Conservation (phyloP, 2,113 vertebrate genomes). For the Podocnemis expansa region DNA sequence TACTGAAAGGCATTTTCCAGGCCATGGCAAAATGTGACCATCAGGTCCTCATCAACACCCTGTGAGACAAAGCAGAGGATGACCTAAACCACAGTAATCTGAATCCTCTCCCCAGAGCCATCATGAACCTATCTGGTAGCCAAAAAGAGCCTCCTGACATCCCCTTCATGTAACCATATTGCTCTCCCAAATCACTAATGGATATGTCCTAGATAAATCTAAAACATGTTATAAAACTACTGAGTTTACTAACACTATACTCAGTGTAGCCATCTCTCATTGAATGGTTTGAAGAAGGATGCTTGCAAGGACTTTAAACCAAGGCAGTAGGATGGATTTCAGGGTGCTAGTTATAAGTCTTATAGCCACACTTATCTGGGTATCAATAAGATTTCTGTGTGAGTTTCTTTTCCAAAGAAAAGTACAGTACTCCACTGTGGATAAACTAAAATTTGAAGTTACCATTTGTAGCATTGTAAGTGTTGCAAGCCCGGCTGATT, state of each 20-base stretch:
- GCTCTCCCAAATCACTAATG: background rate
- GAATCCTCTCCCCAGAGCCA: background rate
- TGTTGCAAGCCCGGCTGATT: background rate
- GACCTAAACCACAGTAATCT: background rate
- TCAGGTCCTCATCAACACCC: background rate
- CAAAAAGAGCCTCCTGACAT: background rate
- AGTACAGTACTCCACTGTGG: background rate
- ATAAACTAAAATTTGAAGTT: background rate
- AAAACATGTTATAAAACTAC: background rate
- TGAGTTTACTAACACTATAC: background rate
- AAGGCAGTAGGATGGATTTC: background rate
- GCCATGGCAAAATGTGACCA: background rate
- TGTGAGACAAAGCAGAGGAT: background rate
- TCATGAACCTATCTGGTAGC: background rate
- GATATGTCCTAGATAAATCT: background rate
- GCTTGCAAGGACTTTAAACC: background rate
- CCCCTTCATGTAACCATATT: background rate
- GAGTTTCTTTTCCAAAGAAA: background rate
- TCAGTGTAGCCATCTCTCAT: background rate
- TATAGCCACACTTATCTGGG: background rate
- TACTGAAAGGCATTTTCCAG: background rate
- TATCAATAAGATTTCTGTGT: background rate
- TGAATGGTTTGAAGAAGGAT: background rate
- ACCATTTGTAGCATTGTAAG: background rate
- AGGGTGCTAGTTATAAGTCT: background rate